phyloP scores from a whole-genome alignment of 2,797 vertebrate species.

The Alcedo quadribrachys region DNA sequence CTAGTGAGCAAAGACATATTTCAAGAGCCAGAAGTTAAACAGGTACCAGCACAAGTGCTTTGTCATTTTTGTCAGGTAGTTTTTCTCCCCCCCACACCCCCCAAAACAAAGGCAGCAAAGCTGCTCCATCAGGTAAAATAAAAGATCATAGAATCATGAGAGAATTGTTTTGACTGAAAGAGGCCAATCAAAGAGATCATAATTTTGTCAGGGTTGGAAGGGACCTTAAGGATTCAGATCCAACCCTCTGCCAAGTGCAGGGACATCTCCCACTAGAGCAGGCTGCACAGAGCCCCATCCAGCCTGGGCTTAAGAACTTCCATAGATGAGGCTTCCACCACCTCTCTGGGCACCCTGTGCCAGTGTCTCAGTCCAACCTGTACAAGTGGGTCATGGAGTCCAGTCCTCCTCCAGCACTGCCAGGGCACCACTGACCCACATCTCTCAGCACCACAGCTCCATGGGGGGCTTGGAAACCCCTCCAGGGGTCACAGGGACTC shows the following conservation, averaged over 20 bases:
- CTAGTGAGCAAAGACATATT: background rate
- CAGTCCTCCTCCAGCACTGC: background rate
- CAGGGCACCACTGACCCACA: background rate
- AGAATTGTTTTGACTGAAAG: background rate
- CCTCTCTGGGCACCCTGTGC: no score
- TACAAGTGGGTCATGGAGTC: background rate
- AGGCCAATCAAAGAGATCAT: background rate
- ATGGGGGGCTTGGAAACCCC: no score
- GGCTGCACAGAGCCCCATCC: no score
- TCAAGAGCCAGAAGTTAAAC: background rate
- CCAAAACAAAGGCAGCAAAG: background rate
- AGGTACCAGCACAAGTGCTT: background rate
- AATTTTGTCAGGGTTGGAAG: no score
- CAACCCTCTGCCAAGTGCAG: no score
- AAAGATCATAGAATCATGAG: background rate
- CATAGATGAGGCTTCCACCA: no score
- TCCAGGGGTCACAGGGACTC: no score
- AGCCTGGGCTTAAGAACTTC: no score
- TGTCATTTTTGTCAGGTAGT: background rate
- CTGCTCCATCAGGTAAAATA: background rate
- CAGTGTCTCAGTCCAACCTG: no score
- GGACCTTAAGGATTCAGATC: no score
- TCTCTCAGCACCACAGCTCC: background rate
- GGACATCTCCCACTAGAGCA: no score
- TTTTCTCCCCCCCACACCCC: background rate